Conservation (phyloP, 2,797 vertebrate species). For the Potorous gilbertii region DNA sequence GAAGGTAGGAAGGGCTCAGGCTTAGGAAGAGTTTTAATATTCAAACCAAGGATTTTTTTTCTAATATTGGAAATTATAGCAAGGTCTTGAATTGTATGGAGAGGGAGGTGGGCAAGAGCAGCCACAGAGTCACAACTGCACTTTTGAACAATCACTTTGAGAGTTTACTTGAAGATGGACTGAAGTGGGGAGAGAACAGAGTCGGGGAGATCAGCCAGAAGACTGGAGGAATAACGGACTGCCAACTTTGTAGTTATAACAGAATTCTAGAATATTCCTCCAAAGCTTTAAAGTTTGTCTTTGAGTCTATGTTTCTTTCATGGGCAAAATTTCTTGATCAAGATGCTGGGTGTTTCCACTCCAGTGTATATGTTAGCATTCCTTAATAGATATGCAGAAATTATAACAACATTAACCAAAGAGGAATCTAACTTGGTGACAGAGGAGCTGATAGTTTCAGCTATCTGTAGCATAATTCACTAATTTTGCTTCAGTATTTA, state of each 20-base stretch:
- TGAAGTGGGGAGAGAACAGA: not conserved
- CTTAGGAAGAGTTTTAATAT: not conserved
- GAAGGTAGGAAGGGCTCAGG: not conserved
- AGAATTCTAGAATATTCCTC: not conserved
- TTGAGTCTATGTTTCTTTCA: not conserved
- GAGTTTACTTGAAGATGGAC: not conserved
- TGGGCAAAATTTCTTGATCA: not conserved
- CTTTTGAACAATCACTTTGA: not conserved
- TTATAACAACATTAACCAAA: not conserved
- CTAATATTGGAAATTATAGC: not conserved
- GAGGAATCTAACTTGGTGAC: slow-evolving; percentile 12
- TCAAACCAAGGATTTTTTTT: not conserved
- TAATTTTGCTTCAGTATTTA: slow-evolving; percentile 77
- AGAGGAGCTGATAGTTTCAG: slow-evolving; percentile 46
- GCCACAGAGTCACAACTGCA: not conserved
- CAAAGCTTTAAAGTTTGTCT: not conserved
- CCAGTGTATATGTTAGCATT: not conserved
- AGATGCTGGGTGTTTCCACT: not conserved
- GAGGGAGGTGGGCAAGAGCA: not conserved
- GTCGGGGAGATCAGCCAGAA: not conserved
- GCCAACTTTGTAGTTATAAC: not conserved
- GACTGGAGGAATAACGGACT: not conserved
- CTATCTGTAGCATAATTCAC: slow-evolving; percentile 61
- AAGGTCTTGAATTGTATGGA: not conserved
- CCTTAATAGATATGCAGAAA: not conserved